Percentiles rank a stretch among this genome's conserved stretches.
Conservation (phyloP, 2,113 vertebrate genomes). For the Platichthys stellatus region DNA sequence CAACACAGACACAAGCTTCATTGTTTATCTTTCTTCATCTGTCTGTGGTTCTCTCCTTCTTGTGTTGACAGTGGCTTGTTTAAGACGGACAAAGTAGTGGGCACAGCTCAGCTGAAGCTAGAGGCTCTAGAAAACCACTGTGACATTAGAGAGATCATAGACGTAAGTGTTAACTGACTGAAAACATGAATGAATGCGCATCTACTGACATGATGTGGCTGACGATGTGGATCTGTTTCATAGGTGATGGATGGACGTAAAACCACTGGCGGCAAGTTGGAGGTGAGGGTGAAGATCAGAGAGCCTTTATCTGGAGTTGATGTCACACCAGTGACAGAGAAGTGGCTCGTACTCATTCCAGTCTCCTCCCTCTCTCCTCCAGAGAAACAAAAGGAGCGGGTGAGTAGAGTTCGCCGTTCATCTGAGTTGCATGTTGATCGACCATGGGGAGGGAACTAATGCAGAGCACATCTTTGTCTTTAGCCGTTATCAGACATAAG, state of each 20-base stretch:
- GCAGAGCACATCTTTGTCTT: neutral
- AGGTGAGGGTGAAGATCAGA: constrained; percentile 87
- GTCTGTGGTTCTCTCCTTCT: constrained; percentile 4
- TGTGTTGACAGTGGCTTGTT: constrained; percentile 85
- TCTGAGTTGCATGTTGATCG: neutral
- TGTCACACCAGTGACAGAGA: constrained; percentile 86
- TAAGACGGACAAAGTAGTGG: constrained; percentile 87
- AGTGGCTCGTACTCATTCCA: constrained; percentile 89
- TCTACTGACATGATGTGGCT: neutral
- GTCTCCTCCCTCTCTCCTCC: constrained; percentile 60
- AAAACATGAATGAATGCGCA: neutral
- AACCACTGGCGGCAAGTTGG: constrained; percentile 88
- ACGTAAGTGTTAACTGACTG: constrained; percentile 73
- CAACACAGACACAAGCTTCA: neutral
- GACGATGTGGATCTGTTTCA: neutral
- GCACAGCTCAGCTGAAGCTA: constrained; percentile 89
- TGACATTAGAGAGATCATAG: constrained; percentile 88
- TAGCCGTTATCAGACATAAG: neutral
- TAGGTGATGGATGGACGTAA: constrained; percentile 90
- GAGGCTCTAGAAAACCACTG: constrained; percentile 86
- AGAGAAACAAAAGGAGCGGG: constrained; percentile 63
- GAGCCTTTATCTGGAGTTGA: constrained; percentile 88
- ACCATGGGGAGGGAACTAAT: too few relatives aligned
- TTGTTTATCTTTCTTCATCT: neutral
- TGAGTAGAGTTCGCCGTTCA: constrained; percentile 30